Evolutionary conservation across 1,140 invertebrate species (phyloP).

Genomic region (Zaprionus gabonicus): DNA sequence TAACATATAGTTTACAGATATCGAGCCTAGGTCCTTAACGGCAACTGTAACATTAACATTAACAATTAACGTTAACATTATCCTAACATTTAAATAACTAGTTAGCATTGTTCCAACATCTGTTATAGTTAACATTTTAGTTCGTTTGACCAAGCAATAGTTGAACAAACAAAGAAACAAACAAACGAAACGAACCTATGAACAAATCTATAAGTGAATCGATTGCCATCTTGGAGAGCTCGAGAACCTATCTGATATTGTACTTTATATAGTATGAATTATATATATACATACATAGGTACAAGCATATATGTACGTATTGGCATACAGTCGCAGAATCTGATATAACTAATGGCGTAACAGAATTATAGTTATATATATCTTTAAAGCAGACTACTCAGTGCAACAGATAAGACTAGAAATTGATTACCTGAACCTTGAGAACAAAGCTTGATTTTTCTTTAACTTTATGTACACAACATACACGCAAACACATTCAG

Average conservation of each 20-base stretch:
- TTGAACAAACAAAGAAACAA: slow-evolving; percentile 31
- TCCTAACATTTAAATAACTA: slow-evolving; percentile 11
- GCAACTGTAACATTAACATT: slow-evolving; percentile 26
- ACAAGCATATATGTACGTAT: slow-evolving; percentile 18
- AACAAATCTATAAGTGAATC: slow-evolving; percentile 4
- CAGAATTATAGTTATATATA: slow-evolving; percentile 37
- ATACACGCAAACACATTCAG: slow-evolving; percentile 39
- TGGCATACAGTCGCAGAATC: slow-evolving; percentile 12
- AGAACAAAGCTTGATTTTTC: slow-evolving; percentile 80
- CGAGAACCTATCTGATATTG: slow-evolving; percentile 44
- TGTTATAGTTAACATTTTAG: slow-evolving; percentile 43
- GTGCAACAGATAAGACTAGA: slow-evolving; percentile 82
- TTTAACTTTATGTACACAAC: slow-evolving; percentile 56
- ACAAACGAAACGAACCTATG: slow-evolving; percentile 16
- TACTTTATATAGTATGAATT: slow-evolving; percentile 44
- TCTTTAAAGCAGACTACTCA: slow-evolving; percentile 76
- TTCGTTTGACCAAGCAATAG: slow-evolving; percentile 39
- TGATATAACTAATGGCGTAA: slow-evolving; percentile 23
- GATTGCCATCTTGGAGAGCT: slow-evolving; percentile 13
- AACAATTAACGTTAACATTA: slow-evolving; percentile 17
- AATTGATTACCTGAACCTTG: slow-evolving; percentile 83
- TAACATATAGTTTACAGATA: slow-evolving; percentile 60
- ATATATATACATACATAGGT: slow-evolving; percentile 11
- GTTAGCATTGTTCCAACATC: slow-evolving; percentile 37
- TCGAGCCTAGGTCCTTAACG: slow-evolving; percentile 43